phyloP scores from a whole-genome alignment of 1,140 invertebrate genomes.

The Drosophila ambigua region DNA sequence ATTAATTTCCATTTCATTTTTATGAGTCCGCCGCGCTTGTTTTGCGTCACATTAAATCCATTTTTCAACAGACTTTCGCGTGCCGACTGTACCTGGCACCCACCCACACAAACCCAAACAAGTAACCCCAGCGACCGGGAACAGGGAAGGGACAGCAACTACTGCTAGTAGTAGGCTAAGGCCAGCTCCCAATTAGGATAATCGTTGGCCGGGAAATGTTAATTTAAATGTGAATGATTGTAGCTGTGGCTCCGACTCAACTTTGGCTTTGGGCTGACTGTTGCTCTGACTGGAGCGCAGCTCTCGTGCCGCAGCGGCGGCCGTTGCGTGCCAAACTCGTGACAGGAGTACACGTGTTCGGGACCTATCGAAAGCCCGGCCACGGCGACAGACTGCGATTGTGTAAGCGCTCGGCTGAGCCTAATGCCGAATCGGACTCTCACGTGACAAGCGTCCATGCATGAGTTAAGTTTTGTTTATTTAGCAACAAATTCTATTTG shows the following conservation, averaged over 20 bases:
- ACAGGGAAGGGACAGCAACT: background rate
- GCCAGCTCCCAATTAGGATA: slow-evolving; percentile 77
- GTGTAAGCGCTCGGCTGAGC: slow-evolving; percentile 69
- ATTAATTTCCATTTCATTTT: slow-evolving; percentile 69
- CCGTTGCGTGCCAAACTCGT: slow-evolving; percentile 52
- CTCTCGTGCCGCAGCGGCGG: slow-evolving; percentile 47
- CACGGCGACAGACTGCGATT: slow-evolving; percentile 45
- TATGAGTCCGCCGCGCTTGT: slow-evolving; percentile 30
- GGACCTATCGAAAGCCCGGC: slow-evolving; percentile 24
- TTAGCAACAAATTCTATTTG: too few species aligned
- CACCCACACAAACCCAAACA: slow-evolving; percentile 11
- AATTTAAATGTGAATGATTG: slow-evolving; percentile 83
- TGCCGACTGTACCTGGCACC: slow-evolving; percentile 40
- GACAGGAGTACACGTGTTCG: slow-evolving; percentile 46
- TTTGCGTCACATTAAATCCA: slow-evolving; percentile 50
- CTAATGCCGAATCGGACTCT: slow-evolving; percentile 65
- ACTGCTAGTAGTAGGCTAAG: slow-evolving; percentile 23
- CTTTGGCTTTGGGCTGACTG: slow-evolving; percentile 3
- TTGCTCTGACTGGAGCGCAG: slow-evolving; percentile 1
- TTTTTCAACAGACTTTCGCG: slow-evolving; percentile 66
- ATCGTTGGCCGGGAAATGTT: slow-evolving; percentile 82
- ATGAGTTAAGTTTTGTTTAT: background rate
- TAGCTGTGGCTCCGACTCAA: slow-evolving; percentile 17
- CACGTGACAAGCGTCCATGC: slow-evolving; percentile 60
- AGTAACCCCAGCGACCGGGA: slow-evolving; percentile 5